Evolutionary conservation across 2,888 invertebrate species (phyloP).

Genomic region (Orthosia cruda): DNA sequence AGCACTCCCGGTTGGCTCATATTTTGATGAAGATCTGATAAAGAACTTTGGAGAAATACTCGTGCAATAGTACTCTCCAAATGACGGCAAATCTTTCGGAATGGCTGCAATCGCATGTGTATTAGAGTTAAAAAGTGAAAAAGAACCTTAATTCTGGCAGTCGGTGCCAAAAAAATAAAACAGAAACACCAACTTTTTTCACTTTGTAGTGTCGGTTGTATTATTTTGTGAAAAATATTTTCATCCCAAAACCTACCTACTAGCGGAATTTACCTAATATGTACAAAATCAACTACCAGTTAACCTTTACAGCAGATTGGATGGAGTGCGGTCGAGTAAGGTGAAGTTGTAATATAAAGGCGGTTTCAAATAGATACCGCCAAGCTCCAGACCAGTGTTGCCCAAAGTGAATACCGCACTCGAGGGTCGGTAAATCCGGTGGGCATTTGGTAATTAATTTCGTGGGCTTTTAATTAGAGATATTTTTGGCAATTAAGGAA

Average conservation of each 20-base stretch:
- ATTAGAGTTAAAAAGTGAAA: too few species aligned
- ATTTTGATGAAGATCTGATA: too few species aligned
- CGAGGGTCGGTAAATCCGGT: constrained; percentile 3
- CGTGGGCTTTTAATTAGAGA: neutral
- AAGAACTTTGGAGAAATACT: too few species aligned
- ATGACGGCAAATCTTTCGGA: too few species aligned
- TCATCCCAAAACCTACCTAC: neutral
- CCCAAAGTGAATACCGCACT: constrained; percentile 50
- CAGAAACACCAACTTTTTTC: too few species aligned
- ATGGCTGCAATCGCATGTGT: too few species aligned
- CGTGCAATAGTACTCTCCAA: too few species aligned
- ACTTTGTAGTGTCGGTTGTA: too few species aligned
- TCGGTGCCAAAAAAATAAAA: too few species aligned
- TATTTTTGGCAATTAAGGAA: neutral
- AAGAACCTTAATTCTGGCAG: too few species aligned
- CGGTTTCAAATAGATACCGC: constrained; percentile 57
- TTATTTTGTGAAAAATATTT: too few species aligned
- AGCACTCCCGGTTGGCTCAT: too few species aligned
- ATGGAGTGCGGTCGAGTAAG: constrained; percentile 58
- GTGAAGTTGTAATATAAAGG: constrained; percentile 70
- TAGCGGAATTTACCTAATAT: neutral
- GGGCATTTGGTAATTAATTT: constrained; percentile 27
- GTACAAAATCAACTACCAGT: constrained; percentile 38
- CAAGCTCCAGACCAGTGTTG: constrained; percentile 37
- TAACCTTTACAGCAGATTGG: constrained; percentile 58